A percentile compares a stretch with the other conserved stretches of the same genome.
These are phyloP conservation scores for Drosophila nigrodunni DNA, from an alignment of 1,140 invertebrate species.

Conservation along the genomic window DNA sequence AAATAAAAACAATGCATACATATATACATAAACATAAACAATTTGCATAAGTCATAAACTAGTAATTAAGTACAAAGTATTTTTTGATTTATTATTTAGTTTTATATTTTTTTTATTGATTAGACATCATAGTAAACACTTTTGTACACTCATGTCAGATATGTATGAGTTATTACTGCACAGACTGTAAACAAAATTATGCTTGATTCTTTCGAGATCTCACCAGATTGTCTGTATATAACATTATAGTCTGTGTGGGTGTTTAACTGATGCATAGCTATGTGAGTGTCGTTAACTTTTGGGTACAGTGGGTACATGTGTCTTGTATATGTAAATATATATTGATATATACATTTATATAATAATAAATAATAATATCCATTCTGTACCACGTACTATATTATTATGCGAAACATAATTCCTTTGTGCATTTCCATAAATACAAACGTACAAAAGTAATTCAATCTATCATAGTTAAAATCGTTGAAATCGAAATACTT, in stretches of 20 bases:
- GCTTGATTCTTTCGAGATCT: neutral
- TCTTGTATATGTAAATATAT: conserved; percentile 46
- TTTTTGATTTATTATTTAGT: conserved; percentile 4
- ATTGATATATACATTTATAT: conserved; percentile 31
- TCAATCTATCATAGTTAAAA: conserved; percentile 16
- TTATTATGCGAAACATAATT: conserved; percentile 7
- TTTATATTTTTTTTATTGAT: conserved; percentile 3
- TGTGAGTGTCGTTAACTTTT: neutral
- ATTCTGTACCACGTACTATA: neutral
- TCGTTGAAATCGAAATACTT: conserved; percentile 10
- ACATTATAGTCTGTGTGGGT: neutral
- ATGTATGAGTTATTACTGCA: neutral
- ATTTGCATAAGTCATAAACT: conserved; percentile 30
- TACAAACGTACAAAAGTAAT: conserved; percentile 32
- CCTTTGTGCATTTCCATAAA: conserved; percentile 11
- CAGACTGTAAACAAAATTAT: neutral
- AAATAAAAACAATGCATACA: conserved; percentile 4
- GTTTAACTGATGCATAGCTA: neutral
- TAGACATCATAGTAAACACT: neutral
- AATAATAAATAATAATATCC: conserved; percentile 12
- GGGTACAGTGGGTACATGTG: conserved; percentile 8
- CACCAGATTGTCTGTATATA: neutral
- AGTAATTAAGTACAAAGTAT: conserved; percentile 15
- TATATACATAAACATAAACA: conserved; percentile 18
- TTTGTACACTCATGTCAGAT: neutral